Conservation (phyloP, 2,113 vertebrate genomes). For the Muntiacus muntjak region DNA sequence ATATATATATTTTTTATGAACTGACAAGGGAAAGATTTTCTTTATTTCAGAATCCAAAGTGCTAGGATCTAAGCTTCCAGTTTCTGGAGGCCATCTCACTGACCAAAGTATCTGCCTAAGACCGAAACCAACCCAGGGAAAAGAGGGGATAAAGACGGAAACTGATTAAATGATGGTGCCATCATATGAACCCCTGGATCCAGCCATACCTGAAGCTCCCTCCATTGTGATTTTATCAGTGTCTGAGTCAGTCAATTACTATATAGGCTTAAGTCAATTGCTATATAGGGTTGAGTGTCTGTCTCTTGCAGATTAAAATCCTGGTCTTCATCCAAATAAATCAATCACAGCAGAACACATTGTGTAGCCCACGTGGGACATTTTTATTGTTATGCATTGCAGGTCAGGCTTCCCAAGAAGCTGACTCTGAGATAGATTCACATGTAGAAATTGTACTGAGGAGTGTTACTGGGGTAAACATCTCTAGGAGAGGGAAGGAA, state of each 20-base stretch:
- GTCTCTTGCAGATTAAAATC: not conserved
- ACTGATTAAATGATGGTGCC: not conserved
- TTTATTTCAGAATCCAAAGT: not conserved
- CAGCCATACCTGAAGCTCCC: not conserved
- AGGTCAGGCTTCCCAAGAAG: not conserved
- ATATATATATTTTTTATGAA: not conserved
- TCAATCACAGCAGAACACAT: not conserved
- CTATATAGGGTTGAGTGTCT: not conserved
- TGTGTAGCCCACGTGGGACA: not conserved
- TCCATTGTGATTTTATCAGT: not conserved
- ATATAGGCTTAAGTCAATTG: not conserved
- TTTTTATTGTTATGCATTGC: not conserved
- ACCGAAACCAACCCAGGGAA: not conserved
- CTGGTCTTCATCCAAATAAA: not conserved
- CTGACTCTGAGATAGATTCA: not conserved
- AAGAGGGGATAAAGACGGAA: not conserved
- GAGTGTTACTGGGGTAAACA: not conserved
- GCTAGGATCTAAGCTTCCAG: not conserved
- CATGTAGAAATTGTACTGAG: not conserved
- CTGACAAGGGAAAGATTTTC: not conserved
- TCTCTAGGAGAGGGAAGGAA: too few species aligned
- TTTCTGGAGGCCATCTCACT: not conserved
- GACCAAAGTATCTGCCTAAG: not conserved
- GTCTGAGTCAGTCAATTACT: too few species aligned
- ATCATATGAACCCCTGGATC: not conserved